Base-by-base conservation (phyloP, 2,888 invertebrate species). In the Nasonia oneida region DNA sequence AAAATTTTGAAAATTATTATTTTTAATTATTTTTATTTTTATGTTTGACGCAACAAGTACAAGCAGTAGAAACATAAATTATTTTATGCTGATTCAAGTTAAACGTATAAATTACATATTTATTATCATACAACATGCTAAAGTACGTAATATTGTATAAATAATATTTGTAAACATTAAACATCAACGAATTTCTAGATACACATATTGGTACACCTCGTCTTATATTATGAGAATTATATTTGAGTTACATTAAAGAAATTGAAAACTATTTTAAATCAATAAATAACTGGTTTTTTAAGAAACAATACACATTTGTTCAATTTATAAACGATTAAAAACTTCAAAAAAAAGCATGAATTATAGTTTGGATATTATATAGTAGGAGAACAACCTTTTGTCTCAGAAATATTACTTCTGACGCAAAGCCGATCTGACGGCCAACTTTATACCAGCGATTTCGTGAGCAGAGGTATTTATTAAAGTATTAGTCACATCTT, bases 401-500 rank as follows among this genome's bases (percentile, higher is more conserved):
- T 71, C 6, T 57, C 15, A 57, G n/a, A 57, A 57, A 39, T 14
- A 15, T 79, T 47, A 67, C 61, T 47, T 75, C 33, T 81, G 61
- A 29, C 70, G 67, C 14, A 39, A 4, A 18, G 77, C 83, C 39
- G 77, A 75, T n/a, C 75, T 64, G 29, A 82, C 70, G 29, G 12
- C 3, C 15, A 81, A 77, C 10, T 77, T 77, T 61, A 64, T n/a
- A 39, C 85, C 85, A 23, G 29, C 73, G 29, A 85, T 14, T 74
- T 74, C 73, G n/a, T 75, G 57, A 33, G 23, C 8, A 15, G 67
- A 37, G 5, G 23, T 74, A 70, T 53, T 77, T 57, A 14, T 53
- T n/a, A 87, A 76, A 29, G 71, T 14, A 23, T 85, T 81, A 10
- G 33, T 50, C 3, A 78, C 85, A 50, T 80, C 50, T 37, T 81